phyloP scores from a whole-genome alignment of 2,797 vertebrate genomes.

The Leptodactylus fallax region DNA sequence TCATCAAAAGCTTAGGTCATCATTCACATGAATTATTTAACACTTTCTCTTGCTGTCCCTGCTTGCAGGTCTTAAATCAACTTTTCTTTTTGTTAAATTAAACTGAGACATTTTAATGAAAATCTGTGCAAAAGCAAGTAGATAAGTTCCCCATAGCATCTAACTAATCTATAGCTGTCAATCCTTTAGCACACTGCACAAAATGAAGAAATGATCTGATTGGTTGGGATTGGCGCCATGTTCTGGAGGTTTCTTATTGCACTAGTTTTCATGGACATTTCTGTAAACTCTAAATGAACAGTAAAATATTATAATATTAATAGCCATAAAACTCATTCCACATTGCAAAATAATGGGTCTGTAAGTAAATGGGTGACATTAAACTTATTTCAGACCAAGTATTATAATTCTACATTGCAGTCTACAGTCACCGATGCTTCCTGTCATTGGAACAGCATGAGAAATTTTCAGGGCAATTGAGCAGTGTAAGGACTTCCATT shows the following conservation, averaged over 20 bases:
- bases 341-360: background rate
- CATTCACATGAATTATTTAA: too few relatives aligned
- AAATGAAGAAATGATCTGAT: background rate
- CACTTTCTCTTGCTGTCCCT: too few relatives aligned
- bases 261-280: background rate
- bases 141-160: background rate
- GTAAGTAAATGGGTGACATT: constrained; percentile 8
- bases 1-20: background rate
- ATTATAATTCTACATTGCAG: constrained; percentile 39
- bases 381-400: background rate
- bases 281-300: background rate
- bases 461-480: constrained; percentile 39
- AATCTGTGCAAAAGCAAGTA: background rate
- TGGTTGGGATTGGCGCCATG: background rate
- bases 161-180: background rate
- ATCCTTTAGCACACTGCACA: background rate
- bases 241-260: background rate
- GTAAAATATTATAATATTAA: background rate
- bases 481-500: constrained; percentile 29
- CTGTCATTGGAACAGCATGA: constrained; percentile 24
- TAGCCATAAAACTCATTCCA: constrained; percentile 18
- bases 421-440: constrained; percentile 4
- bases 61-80: too few relatives aligned
- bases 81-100: background rate
- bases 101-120: background rate